phyloP scores from a whole-genome alignment of 2,888 invertebrate species.

The Apodemia duryi region DNA sequence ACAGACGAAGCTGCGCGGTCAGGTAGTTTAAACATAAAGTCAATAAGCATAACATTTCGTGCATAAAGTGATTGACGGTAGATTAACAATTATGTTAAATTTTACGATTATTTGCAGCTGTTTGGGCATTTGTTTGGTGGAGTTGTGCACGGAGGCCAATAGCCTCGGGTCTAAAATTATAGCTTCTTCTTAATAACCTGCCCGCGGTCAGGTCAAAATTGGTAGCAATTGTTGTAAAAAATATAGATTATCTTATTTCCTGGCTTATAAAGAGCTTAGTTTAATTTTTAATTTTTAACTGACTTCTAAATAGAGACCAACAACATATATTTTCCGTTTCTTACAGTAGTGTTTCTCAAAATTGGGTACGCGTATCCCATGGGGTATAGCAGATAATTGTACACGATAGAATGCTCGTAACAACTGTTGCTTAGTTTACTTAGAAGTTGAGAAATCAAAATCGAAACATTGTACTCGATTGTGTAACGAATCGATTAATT shows the following conservation, averaged over 20 bases:
- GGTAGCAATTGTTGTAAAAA: background rate
- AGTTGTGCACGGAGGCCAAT: slow-evolving; percentile 6
- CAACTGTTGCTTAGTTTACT: too few species aligned
- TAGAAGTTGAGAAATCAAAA: too few species aligned
- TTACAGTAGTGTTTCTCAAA: too few species aligned
- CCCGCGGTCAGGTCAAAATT: background rate
- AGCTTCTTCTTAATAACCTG: background rate
- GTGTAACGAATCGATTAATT: too few species aligned
- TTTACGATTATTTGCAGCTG: slow-evolving; percentile 8
- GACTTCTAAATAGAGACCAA: too few species aligned
- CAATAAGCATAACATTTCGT: background rate
- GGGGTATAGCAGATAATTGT: too few species aligned
- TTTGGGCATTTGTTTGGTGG: slow-evolving; percentile 7
- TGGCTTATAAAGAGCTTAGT: background rate
- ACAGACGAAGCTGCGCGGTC: too few species aligned
- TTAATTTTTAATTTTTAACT: too few species aligned
- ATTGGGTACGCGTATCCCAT: too few species aligned
- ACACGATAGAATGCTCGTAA: too few species aligned
- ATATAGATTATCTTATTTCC: slow-evolving; percentile 10
- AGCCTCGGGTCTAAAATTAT: slow-evolving; percentile 10
- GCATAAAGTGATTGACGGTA: slow-evolving; percentile 9
- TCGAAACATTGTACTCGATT: too few species aligned
- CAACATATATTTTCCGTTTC: too few species aligned
- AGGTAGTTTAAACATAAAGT: background rate
- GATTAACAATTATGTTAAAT: slow-evolving; percentile 7